A percentile compares a stretch with the other conserved stretches of the same genome.
Evolutionary conservation across 2,888 invertebrate genomes (phyloP).

Genomic region (Noctua fimbriata): DNA sequence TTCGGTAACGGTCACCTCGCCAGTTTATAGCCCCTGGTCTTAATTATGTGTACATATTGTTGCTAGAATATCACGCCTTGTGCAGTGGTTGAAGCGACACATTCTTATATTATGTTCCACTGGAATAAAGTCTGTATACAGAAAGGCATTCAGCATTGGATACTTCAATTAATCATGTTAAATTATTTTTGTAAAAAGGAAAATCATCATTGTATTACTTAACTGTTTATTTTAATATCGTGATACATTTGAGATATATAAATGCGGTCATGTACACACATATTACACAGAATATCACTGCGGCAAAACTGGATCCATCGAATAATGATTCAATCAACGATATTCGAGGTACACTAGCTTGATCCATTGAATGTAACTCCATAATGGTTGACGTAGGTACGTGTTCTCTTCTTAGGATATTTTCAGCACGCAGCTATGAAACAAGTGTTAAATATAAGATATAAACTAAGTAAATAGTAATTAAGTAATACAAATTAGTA

Average conservation of each 20-base stretch:
- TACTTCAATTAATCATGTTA: background rate
- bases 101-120: background rate
- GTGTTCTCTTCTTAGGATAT: background rate
- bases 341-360: slow-evolving; percentile 6
- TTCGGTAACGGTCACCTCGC: background rate
- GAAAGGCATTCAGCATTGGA: background rate
- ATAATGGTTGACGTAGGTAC: background rate
- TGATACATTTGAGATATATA: slow-evolving; percentile 16
- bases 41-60: background rate
- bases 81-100: background rate
- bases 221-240: slow-evolving; percentile 22
- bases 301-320: slow-evolving; percentile 23
- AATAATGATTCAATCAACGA: slow-evolving; percentile 9
- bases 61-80: background rate
- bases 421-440: slow-evolving; percentile 7
- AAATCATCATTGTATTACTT: background rate
- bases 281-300: slow-evolving; percentile 23
- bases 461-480: slow-evolving; percentile 42
- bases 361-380: background rate
- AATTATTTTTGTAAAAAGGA: background rate
- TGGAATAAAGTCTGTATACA: background rate
- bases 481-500: slow-evolving; percentile 46
- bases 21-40: background rate
- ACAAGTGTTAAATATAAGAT: slow-evolving; percentile 43
- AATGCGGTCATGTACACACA: slow-evolving; percentile 28